These are phyloP conservation scores for Acinonyx jubatus DNA, from an alignment of 2,113 vertebrate species.

Conservation along the genomic window DNA sequence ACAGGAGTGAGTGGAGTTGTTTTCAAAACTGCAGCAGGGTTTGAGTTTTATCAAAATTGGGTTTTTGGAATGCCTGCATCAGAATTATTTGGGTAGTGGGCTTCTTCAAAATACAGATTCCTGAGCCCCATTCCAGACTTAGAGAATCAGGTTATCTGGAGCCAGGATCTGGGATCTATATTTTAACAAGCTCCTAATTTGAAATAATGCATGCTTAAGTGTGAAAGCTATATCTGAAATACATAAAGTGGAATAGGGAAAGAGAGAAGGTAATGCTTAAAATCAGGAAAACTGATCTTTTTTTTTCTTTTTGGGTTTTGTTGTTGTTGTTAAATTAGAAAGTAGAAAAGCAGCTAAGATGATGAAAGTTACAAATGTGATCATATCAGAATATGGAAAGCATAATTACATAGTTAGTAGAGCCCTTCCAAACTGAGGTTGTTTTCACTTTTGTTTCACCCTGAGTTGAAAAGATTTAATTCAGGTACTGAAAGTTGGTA, in stretches of 20 bases:
- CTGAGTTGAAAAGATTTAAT: not conserved
- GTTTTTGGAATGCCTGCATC: not conserved
- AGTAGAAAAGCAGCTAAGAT: not conserved
- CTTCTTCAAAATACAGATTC: constrained; percentile 40
- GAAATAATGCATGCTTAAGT: not conserved
- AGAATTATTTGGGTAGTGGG: not conserved
- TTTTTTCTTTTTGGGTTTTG: not conserved
- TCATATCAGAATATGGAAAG: not conserved
- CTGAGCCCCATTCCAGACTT: not conserved
- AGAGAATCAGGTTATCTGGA: not conserved
- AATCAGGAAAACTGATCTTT: not conserved
- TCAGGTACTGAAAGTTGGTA: not conserved
- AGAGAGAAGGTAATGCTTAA: constrained; percentile 21
- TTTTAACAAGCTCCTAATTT: constrained; percentile 36
- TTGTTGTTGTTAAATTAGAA: not conserved
- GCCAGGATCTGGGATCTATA: not conserved
- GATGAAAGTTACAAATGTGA: not conserved
- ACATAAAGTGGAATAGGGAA: not conserved
- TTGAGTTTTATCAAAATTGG: not conserved
- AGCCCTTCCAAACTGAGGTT: not conserved
- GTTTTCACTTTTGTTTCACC: not conserved
- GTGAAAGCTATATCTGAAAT: not conserved
- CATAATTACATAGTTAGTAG: not conserved
- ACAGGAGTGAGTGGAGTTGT: not conserved
- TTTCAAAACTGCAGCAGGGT: not conserved